Percentiles rank a stretch among this genome's conserved stretches.
Evolutionary conservation across 2,113 vertebrate genomes (phyloP).

Genomic region (Campylorhamphus procurvoides): DNA sequence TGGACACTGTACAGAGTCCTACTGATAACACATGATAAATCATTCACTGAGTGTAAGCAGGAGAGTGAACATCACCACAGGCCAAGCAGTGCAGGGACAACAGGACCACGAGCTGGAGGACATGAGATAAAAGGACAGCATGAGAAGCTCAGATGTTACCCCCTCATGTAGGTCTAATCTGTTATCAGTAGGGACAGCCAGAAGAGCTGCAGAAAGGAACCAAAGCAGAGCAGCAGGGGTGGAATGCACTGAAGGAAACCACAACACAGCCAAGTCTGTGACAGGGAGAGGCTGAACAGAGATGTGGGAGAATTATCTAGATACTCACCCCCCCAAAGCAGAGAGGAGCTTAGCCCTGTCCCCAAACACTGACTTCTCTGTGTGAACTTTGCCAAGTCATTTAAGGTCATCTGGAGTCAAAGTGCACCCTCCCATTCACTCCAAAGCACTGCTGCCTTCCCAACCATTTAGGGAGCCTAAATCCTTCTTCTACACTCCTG

Average conservation of each 20-base stretch:
- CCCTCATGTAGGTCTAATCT: constrained; percentile 11
- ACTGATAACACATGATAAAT: constrained; percentile 70
- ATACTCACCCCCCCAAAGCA: neutral
- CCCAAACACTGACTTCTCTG: neutral
- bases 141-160: constrained; percentile 38
- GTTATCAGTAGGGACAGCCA: constrained; percentile 11
- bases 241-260: neutral
- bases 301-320: neutral
- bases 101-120: constrained; percentile 42
- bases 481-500: neutral
- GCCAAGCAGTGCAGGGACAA: constrained; percentile 22
- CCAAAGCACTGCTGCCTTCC: neutral
- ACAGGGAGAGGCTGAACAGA: neutral
- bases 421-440: neutral
- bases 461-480: neutral
- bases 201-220: neutral
- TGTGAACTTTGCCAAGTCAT: neutral
- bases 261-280: neutral
- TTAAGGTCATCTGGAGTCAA: neutral
- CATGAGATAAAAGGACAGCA: constrained; percentile 38
- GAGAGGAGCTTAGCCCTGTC: neutral
- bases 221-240: neutral
- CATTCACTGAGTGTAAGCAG: constrained; percentile 61
- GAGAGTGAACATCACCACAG: constrained; percentile 62
- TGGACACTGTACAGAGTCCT: constrained; percentile 68